A percentile compares a stretch with the other conserved stretches of the same genome.
phyloP scores from a whole-genome alignment of 2,113 vertebrate species.

The Balaeniceps rex region DNA sequence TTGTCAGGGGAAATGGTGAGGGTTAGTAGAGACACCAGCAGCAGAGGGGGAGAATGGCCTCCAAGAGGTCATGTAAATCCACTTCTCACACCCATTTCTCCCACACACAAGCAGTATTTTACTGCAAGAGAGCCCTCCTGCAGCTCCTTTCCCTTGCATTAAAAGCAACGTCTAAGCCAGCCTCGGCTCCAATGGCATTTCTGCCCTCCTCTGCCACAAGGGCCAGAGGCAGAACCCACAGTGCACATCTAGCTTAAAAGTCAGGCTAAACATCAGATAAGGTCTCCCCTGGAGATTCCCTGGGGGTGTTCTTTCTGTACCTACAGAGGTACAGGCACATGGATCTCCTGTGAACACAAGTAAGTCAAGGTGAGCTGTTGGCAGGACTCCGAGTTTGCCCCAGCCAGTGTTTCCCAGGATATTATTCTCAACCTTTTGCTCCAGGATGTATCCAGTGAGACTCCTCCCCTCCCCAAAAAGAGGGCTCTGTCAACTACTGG shows the following conservation, averaged over 20 bases:
- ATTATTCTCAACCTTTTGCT: not conserved
- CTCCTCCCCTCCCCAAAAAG: not conserved
- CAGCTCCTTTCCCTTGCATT: not conserved
- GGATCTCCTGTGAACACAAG: not conserved
- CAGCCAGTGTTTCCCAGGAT: not conserved
- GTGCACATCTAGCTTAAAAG: not conserved
- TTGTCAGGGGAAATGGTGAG: not conserved
- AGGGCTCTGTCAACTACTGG: not conserved
- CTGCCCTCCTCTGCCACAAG: not conserved
- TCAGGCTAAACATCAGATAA: not conserved
- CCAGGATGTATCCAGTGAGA: not conserved
- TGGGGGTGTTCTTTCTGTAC: not conserved
- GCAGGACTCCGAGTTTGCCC: not conserved
- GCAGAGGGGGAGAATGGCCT: not conserved
- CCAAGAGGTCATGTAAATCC: not conserved
- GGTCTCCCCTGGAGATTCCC: not conserved
- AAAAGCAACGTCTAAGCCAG: not conserved
- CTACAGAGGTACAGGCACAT: not conserved
- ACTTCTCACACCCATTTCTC: not conserved
- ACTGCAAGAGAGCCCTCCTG: not conserved
- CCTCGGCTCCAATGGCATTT: not conserved
- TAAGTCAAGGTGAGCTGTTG: not conserved
- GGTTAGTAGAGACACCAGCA: not conserved
- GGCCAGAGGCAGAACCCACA: not conserved
- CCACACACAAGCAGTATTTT: not conserved